Evolutionary conservation across 1,140 invertebrate genomes (phyloP).

Genomic region (Ceratina australensis): DNA sequence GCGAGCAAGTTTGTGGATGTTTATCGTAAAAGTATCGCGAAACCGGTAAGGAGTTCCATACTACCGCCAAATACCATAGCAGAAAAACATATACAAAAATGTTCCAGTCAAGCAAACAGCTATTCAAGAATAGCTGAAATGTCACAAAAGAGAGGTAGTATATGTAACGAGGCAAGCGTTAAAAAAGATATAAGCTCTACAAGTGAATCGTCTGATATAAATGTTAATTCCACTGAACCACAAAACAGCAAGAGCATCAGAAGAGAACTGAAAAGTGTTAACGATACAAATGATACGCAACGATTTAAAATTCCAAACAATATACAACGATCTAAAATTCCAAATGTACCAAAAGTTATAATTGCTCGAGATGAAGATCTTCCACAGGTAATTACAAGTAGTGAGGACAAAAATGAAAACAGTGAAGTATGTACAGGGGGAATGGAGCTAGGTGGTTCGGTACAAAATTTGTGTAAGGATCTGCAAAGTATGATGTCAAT

Average conservation of each 20-base stretch:
- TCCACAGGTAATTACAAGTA: constrained; percentile 2
- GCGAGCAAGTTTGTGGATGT: too few species aligned
- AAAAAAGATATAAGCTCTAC: neutral
- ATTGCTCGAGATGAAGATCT: neutral
- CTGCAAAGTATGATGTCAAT: neutral
- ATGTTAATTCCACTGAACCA: neutral
- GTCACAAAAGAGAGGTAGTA: neutral
- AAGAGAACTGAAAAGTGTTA: neutral
- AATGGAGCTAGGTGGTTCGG: neutral
- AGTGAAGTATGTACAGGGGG: neutral
- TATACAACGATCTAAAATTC: neutral
- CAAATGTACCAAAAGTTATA: neutral
- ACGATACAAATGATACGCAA: neutral
- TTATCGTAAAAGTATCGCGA: neutral
- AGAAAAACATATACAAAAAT: constrained; percentile 46
- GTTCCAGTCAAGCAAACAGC: neutral
- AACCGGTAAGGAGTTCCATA: constrained; percentile 45
- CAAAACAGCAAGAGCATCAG: neutral
- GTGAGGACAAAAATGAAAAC: neutral
- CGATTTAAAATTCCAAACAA: neutral
- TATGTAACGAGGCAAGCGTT: neutral
- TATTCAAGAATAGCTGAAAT: neutral
- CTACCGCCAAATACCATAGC: constrained; percentile 63
- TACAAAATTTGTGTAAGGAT: constrained; percentile 16
- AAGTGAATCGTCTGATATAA: neutral